These are phyloP conservation scores for Brenthis ino DNA, from an alignment of 2,888 invertebrate species.

Conservation along the genomic window DNA sequence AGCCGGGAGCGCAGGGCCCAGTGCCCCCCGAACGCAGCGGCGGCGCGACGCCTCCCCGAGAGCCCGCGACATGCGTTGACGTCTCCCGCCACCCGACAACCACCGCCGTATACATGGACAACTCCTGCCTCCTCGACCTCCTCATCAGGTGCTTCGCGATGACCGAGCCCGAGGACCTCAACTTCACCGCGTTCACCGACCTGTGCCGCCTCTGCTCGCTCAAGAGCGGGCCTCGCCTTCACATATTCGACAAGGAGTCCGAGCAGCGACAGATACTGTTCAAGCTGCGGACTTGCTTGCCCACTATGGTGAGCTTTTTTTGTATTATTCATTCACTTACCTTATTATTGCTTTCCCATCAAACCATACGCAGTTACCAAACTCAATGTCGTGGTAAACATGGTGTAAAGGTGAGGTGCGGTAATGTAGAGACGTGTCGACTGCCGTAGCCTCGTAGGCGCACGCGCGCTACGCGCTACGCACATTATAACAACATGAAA, in stretches of 20 bases:
- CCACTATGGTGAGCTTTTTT: slow-evolving; percentile 82
- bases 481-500: slow-evolving; percentile 48
- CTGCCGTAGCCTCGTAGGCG: slow-evolving; percentile 68
- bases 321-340: slow-evolving; percentile 31
- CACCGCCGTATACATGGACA: slow-evolving; percentile 81
- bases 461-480: slow-evolving; percentile 73
- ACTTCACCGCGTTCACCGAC: slow-evolving; percentile 86
- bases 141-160: slow-evolving; percentile 83
- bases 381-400: slow-evolving; percentile 30
- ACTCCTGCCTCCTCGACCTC: slow-evolving; percentile 83
- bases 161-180: slow-evolving; percentile 86
- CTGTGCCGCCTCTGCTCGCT: slow-evolving; percentile 87
- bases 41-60: slow-evolving; percentile 78
- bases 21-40: slow-evolving; percentile 79
- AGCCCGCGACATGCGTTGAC: slow-evolving; percentile 77
- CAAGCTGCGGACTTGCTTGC: slow-evolving; percentile 86
- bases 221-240: slow-evolving; percentile 86
- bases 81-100: slow-evolving; percentile 74
- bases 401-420: slow-evolving; percentile 29
- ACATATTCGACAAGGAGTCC: slow-evolving; percentile 87
- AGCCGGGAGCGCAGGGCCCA: slow-evolving; percentile 58
- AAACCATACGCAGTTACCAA: slow-evolving; percentile 5
- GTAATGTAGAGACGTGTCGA: slow-evolving; percentile 43
- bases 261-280: slow-evolving; percentile 87
- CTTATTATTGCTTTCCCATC: slow-evolving; percentile 8